Percentiles rank a stretch among this genome's conserved stretches.
These are phyloP conservation scores for Oxycera nigricornis DNA, from an alignment of 2,888 invertebrate genomes.

Conservation along the genomic window DNA sequence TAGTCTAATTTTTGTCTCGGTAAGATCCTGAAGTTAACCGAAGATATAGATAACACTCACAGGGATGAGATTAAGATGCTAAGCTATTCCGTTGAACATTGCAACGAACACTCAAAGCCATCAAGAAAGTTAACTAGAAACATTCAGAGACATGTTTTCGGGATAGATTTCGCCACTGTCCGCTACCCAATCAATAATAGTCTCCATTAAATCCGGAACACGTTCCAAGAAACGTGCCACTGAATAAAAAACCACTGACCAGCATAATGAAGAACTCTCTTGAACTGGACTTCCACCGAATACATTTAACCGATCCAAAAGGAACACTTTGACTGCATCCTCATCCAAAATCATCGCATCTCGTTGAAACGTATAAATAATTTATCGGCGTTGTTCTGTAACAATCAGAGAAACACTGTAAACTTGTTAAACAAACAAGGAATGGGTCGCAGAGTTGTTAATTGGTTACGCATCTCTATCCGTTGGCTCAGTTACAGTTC, in stretches of 20 bases:
- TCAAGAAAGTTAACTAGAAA: not conserved
- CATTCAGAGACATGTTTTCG: not conserved
- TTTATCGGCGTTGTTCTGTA: conserved; percentile 36
- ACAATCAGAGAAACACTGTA: conserved; percentile 40
- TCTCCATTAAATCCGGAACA: conserved; percentile 14
- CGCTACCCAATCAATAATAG: not conserved
- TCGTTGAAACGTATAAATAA: conserved; percentile 26
- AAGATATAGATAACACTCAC: too few species aligned
- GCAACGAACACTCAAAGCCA: not conserved
- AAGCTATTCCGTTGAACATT: not conserved
- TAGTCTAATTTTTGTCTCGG: too few species aligned
- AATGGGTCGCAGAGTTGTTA: conserved; percentile 38
- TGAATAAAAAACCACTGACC: not conserved
- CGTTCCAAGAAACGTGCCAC: conserved; percentile 7
- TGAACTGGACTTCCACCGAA: not conserved
- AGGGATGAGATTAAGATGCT: not conserved
- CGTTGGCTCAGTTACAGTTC: conserved; percentile 23
- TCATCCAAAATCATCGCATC: not conserved
- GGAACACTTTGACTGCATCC: not conserved
- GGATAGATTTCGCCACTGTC: not conserved
- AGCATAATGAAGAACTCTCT: not conserved
- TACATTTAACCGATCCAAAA: not conserved
- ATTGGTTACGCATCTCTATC: conserved; percentile 38
- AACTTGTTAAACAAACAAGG: conserved; percentile 40
- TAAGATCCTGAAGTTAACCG: too few species aligned